Conservation (phyloP, 1,140 invertebrate genomes). For the Plectus sambesii region DNA sequence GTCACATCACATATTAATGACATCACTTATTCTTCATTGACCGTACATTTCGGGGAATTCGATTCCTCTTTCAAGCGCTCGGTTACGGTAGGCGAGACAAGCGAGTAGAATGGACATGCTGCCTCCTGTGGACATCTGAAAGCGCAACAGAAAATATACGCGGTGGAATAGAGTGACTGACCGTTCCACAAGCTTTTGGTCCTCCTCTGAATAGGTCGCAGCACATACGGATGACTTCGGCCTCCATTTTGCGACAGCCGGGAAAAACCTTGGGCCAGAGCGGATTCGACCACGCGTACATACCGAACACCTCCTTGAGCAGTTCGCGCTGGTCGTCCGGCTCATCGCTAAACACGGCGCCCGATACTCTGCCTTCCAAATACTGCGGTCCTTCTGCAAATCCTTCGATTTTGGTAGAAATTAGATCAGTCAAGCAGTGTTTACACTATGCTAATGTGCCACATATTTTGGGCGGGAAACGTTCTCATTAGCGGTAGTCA, state of each 20-base stretch:
- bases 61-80: conserved; percentile 66
- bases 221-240: conserved; percentile 81
- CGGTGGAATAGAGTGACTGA: no score
- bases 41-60: conserved; percentile 69
- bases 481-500: no score
- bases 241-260: conserved; percentile 93
- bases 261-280: conserved; percentile 89
- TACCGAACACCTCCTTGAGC: conserved; percentile 52
- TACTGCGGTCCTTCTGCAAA: no score
- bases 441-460: no score
- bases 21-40: no score
- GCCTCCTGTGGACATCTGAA: conserved; percentile 24
- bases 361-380: conserved; percentile 3
- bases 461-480: no score
- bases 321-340: conserved; percentile 8
- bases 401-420: no score
- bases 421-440: no score
- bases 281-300: conserved; percentile 84
- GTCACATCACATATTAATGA: no score
- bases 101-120: conserved; percentile 39
- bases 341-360: conserved; percentile 3
- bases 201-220: conserved; percentile 76
- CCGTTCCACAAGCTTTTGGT: conserved; percentile 68
- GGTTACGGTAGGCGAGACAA: conserved; percentile 78
- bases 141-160: no score